Percentiles rank a stretch among this genome's conserved stretches.
These are phyloP conservation scores for Drosophila setosimentum DNA, from an alignment of 2,888 invertebrate species.

Conservation along the genomic window DNA sequence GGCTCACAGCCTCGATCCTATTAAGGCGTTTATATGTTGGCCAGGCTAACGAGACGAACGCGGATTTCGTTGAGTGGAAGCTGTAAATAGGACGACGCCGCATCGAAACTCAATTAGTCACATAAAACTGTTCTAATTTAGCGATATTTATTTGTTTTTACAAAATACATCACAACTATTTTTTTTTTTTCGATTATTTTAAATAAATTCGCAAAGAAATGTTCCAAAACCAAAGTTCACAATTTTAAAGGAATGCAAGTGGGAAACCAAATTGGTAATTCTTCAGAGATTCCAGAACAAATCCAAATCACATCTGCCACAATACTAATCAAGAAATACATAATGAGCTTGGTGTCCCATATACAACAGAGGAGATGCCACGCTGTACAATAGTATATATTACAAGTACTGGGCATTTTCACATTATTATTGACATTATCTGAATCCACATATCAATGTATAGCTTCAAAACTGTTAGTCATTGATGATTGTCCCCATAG, in stretches of 20 bases:
- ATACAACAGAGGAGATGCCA: not conserved
- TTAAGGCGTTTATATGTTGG: slow-evolving; percentile 33
- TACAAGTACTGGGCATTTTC: not conserved
- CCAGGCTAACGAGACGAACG: not conserved
- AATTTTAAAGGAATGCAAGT: not conserved
- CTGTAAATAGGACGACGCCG: slow-evolving; percentile 45
- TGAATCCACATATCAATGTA: not conserved
- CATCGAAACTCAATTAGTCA: slow-evolving; percentile 26
- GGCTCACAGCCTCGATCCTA: slow-evolving; percentile 86
- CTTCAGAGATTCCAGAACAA: not conserved
- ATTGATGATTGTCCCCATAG: not conserved
- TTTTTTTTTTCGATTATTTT: slow-evolving; percentile 33
- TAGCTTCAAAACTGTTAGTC: no score
- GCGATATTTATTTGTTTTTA: slow-evolving; percentile 42
- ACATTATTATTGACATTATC: not conserved
- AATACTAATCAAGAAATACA: not conserved
- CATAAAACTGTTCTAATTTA: slow-evolving; percentile 31
- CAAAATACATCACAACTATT: slow-evolving; percentile 13
- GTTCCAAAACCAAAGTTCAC: slow-evolving; percentile 32
- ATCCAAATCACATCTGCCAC: not conserved
- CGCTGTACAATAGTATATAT: not conserved
- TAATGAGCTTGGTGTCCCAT: not conserved
- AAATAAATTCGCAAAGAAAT: slow-evolving; percentile 65
- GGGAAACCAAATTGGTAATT: not conserved
- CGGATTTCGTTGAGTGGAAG: slow-evolving; percentile 15